phyloP scores from a whole-genome alignment of 2,113 vertebrate species.

The Silurus asotus region DNA sequence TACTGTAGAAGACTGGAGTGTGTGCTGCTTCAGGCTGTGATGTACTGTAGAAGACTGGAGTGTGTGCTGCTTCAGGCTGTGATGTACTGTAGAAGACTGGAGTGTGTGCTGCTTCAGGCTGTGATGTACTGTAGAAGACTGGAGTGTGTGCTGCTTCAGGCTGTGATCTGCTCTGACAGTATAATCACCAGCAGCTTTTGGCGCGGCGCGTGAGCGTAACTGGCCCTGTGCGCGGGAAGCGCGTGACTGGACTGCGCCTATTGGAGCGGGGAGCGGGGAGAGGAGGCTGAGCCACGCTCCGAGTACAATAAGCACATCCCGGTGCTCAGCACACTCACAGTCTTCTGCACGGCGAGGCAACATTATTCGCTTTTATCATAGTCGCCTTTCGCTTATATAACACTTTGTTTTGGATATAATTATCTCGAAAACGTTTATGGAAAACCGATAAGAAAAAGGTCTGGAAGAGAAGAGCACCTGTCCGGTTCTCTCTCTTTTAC shows the following conservation, averaged over 20 bases:
- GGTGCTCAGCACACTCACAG: neutral
- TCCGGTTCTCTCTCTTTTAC: neutral
- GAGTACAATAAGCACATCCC: neutral
- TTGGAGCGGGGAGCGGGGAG: conserved; percentile 14
- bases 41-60: too few species aligned
- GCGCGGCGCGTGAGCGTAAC: neutral
- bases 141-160: neutral
- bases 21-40: too few species aligned
- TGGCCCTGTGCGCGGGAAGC: conserved; percentile 1
- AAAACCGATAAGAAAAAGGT: neutral
- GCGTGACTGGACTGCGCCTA: conserved; percentile 23
- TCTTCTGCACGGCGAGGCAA: neutral
- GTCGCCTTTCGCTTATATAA: too few species aligned
- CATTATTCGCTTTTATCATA: too few species aligned
- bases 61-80: too few species aligned
- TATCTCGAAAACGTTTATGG: neutral
- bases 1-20: too few species aligned
- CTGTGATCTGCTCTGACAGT: neutral
- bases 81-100: too few species aligned
- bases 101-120: too few species aligned
- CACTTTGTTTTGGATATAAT: neutral
- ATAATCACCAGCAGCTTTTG: neutral
- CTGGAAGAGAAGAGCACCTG: neutral
- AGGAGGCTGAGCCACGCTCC: neutral
- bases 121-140: too few species aligned